Evolutionary conservation across 2,113 vertebrate genomes (phyloP).

Genomic region (Trematomus loennbergii): DNA sequence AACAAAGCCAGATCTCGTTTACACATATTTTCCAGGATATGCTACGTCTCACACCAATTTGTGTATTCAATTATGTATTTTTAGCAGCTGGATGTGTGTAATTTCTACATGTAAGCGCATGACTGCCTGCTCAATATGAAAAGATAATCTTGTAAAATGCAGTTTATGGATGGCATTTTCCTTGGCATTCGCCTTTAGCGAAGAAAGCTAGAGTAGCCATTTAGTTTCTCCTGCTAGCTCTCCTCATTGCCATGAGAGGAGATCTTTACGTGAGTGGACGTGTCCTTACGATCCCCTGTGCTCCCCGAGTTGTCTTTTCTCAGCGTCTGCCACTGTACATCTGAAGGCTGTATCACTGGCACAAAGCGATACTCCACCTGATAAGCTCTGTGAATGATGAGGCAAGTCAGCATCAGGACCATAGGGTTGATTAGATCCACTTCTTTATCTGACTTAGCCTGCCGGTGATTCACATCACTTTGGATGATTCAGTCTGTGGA

Average conservation of each 20-base stretch:
- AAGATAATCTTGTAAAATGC: conserved; percentile 46
- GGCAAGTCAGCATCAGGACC: conserved; percentile 55
- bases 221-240: conserved; percentile 20
- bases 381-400: conserved; percentile 58
- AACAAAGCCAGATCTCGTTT: conserved; percentile 29
- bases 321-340: conserved; percentile 19
- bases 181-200: conserved; percentile 1
- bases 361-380: conserved; percentile 48
- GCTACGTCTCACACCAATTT: conserved; percentile 48
- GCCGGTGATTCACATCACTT: conserved; percentile 65
- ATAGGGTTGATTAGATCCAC: conserved; percentile 57
- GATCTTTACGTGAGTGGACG: conserved; percentile 4
- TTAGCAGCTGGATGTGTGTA: conserved; percentile 69
- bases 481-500: conserved; percentile 65
- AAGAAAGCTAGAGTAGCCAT: conserved; percentile 12
- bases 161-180: conserved; percentile 37
- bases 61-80: conserved; percentile 72
- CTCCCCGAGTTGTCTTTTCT: neutral
- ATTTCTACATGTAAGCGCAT: conserved; percentile 49
- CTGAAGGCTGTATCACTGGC: conserved; percentile 41
- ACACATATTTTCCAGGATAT: neutral
- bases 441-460: conserved; percentile 50
- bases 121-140: conserved; percentile 61
- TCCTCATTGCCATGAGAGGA: conserved; percentile 29
- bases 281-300: neutral